Evolutionary conservation across 1,140 invertebrate species (phyloP), one percentile per base, ranked within the genome.

Genomic region (Vanessa atalanta): DNA sequence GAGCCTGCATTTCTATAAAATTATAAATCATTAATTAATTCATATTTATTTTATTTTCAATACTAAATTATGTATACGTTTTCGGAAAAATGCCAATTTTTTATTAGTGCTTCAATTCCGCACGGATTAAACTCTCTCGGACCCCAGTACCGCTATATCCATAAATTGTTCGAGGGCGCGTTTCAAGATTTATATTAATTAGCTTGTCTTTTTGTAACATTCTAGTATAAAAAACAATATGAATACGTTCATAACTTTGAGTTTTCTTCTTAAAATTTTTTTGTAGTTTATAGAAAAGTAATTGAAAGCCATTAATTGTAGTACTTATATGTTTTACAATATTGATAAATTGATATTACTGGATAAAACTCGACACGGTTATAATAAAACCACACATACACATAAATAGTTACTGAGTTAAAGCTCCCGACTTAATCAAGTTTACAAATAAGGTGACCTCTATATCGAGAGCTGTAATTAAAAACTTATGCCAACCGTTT

Each of bases 141-240:
- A 69, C 67, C 67, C 67, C 67, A 47, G 53, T 69, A 69, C 67
- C 37, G 55, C 16, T 61, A 20, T 65, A 61, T 31, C 43, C 67
- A 69, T 69, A 69, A 69, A 69, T 69, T 69, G 55, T 60, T 48
- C 16, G 55, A 69, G 67, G 67, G 67, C 67, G 37, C 67, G 37
- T 69, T 69, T 60, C 47, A 47, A 69, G 55, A 69, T 69, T 69
- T 69, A 69, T 69, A 69, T 69, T 69, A 61, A 69, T 69, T 69
- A 55, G 16, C 50, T 60, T 69, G 26, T 60, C 67, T 26, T n/a
- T 57, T 15, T 51, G 6, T 51, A 16, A n/a, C 15, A 9, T 53
- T 53, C 15, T 53, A 16, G 15, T 5, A n/a, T 50, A 53, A 53
- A n/a, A 53, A 9, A 16, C 7, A 16, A 3, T 53, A n/a, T 53